Evolutionary conservation across 2,888 invertebrate genomes (phyloP).

Genomic region (Spilarctia lutea): DNA sequence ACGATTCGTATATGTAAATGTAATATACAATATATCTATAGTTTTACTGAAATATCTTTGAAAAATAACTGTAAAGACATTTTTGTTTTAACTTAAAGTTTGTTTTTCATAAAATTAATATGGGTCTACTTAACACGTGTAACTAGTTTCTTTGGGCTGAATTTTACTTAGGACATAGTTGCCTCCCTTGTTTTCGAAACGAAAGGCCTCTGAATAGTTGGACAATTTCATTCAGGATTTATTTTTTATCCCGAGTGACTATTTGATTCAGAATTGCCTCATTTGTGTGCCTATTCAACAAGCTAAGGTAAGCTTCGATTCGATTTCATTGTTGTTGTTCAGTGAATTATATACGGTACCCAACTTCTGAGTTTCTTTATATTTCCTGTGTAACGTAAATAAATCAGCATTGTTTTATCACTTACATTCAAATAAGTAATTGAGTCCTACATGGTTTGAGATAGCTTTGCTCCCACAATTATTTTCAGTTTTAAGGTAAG

Average conservation of each 20-base stretch:
- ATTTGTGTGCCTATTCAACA: conserved; percentile 4
- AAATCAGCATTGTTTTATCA: neutral
- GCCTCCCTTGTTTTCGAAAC: neutral
- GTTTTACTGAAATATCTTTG: too few relatives aligned
- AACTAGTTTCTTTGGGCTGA: neutral
- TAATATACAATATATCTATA: too few relatives aligned
- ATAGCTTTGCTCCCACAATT: neutral
- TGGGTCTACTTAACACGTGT: neutral
- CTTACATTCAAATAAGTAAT: neutral
- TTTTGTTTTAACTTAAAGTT: too few relatives aligned
- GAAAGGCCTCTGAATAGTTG: neutral
- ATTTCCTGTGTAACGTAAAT: neutral
- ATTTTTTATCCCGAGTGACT: neutral
- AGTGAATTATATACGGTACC: neutral
- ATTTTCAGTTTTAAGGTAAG: too few relatives aligned
- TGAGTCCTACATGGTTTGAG: neutral
- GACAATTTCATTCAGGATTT: neutral
- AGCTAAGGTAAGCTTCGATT: neutral
- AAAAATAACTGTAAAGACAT: too few relatives aligned
- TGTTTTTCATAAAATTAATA: too few relatives aligned
- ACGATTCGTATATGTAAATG: too few relatives aligned
- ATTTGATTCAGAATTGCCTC: neutral
- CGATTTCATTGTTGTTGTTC: neutral
- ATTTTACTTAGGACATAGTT: neutral
- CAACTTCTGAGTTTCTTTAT: neutral